A percentile compares a stretch with the other conserved stretches of the same genome.
Conservation (phyloP, 2,797 vertebrate genomes). For the Danio tinwini region DNA sequence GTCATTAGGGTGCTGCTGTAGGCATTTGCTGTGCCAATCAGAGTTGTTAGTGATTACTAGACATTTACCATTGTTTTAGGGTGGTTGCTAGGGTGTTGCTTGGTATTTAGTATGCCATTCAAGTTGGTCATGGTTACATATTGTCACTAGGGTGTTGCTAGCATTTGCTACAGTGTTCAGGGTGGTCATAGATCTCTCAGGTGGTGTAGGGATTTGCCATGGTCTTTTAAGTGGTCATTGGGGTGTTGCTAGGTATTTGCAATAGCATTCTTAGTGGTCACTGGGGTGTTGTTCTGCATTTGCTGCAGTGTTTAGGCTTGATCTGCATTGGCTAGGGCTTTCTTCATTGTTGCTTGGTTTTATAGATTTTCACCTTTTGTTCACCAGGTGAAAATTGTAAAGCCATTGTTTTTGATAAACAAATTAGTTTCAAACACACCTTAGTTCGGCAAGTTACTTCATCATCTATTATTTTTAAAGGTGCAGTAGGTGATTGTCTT, state of each 20-base stretch:
- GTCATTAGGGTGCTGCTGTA: too few species aligned
- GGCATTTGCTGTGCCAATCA: too few species aligned
- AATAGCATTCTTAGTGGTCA: not conserved
- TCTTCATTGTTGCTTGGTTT: not conserved
- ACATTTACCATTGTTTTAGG: too few species aligned
- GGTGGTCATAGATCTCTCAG: not conserved
- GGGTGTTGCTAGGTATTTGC: not conserved
- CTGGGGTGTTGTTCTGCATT: not conserved
- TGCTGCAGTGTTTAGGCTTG: too few species aligned
- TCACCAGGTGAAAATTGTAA: not conserved
- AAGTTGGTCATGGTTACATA: not conserved
- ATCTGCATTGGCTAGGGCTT: not conserved
- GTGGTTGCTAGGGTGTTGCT: not conserved
- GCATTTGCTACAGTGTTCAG: not conserved
- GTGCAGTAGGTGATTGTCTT: too few species aligned
- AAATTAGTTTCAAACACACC: not conserved
- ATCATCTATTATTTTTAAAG: not conserved
- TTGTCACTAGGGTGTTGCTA: not conserved
- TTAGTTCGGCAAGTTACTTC: not conserved
- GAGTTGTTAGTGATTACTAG: too few species aligned
- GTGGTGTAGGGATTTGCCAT: not conserved
- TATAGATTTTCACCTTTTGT: too few species aligned
- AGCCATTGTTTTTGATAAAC: not conserved
- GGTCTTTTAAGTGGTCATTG: not conserved
- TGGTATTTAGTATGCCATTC: not conserved